Evolutionary conservation across 2,797 vertebrate species (phyloP).

Genomic region (Margarornis squamiger): DNA sequence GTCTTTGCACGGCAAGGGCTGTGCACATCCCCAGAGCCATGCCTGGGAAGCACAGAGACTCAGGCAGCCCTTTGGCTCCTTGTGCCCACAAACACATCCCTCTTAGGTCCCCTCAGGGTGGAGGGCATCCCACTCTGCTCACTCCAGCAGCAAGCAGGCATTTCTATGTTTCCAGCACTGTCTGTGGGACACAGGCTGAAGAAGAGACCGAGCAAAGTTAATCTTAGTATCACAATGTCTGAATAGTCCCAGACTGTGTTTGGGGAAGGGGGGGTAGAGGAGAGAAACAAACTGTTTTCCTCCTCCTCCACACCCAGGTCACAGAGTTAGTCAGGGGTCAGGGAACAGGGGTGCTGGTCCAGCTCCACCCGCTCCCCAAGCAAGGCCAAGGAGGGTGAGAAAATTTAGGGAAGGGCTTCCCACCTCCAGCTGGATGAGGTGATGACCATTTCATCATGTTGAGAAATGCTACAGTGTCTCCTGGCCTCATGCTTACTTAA

Average conservation of each 20-base stretch:
- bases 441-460: not conserved
- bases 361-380: slow-evolving; percentile 28
- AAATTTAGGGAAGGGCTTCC: slow-evolving; percentile 46
- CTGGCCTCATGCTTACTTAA: slow-evolving; percentile 13
- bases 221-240: not conserved
- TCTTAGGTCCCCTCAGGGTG: rapidly evolving
- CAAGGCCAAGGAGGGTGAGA: slow-evolving; percentile 39
- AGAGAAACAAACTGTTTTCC: not conserved
- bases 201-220: not conserved
- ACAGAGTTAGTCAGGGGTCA: slow-evolving; percentile 30
- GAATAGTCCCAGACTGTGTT: not conserved
- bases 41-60: not conserved
- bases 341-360: not conserved
- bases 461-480: not conserved
- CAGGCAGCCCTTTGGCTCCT: not conserved
- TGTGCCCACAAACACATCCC: rapidly evolving
- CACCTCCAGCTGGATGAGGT: slow-evolving; percentile 25
- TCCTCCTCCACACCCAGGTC: slow-evolving; percentile 40
- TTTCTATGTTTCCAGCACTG: not conserved
- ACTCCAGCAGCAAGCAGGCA: not conserved
- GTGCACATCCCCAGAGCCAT: not conserved
- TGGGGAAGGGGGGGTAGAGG: not conserved
- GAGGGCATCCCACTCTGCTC: not conserved
- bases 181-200: not conserved
- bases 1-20: not conserved